Percentiles rank a stretch among this genome's conserved stretches.
Evolutionary conservation across 2,888 invertebrate species (phyloP).

Genomic region (Hipparchia sbordonii): DNA sequence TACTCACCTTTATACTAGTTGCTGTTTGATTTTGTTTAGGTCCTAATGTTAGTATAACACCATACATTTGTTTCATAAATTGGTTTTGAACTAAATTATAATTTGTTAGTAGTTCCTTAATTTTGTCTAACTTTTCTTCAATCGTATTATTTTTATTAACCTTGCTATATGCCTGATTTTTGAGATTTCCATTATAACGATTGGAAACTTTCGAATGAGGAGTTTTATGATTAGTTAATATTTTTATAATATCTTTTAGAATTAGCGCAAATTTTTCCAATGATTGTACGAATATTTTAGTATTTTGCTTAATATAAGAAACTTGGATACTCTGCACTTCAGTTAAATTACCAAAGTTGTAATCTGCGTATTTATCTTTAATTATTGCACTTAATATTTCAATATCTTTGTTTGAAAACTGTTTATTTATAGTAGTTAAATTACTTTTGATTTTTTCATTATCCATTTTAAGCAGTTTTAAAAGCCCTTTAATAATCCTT

Average conservation of each 20-base stretch:
- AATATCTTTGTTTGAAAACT: constrained; percentile 46
- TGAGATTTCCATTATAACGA: constrained; percentile 30
- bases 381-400: constrained; percentile 56
- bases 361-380: constrained; percentile 45
- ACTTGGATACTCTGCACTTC: constrained; percentile 54
- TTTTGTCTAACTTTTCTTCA: constrained; percentile 46
- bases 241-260: constrained; percentile 58
- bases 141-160: constrained; percentile 30
- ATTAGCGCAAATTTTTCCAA: constrained; percentile 60
- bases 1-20: constrained; percentile 26
- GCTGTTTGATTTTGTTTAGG: constrained; percentile 24
- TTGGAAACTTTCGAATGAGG: constrained; percentile 23
- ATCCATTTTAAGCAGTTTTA: constrained; percentile 31
- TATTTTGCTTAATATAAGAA: constrained; percentile 59
- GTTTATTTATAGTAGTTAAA: constrained; percentile 30
- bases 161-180: not conserved
- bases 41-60: constrained; percentile 51
- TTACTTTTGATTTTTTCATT: constrained; percentile 29
- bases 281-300: constrained; percentile 56
- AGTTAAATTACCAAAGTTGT: constrained; percentile 43
- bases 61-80: constrained; percentile 61
- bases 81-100: constrained; percentile 64
- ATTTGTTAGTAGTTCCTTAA: constrained; percentile 54
- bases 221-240: constrained; percentile 46
- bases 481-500: constrained; percentile 59